These are phyloP conservation scores for Meteorus colon DNA, from an alignment of 2,888 invertebrate genomes.

Conservation along the genomic window DNA sequence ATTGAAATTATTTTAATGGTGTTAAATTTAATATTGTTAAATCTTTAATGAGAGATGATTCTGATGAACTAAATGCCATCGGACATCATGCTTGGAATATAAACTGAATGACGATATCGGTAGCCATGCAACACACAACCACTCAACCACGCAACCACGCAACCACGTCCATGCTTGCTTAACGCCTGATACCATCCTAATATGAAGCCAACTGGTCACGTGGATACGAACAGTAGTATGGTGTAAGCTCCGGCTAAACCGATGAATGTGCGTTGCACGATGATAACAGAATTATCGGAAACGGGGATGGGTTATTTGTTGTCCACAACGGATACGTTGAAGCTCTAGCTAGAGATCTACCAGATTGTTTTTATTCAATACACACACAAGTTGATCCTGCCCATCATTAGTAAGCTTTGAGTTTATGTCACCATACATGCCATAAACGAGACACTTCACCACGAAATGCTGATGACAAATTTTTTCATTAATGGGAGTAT, in stretches of 20 bases:
- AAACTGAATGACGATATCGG: slow-evolving; percentile 18
- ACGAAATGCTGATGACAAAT: too few species aligned
- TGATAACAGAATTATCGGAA: slow-evolving; percentile 65
- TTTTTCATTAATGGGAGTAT: too few species aligned
- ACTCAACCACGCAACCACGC: background rate
- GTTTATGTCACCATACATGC: background rate
- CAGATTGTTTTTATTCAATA: slow-evolving; percentile 54
- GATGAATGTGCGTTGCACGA: slow-evolving; percentile 53
- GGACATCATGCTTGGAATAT: background rate
- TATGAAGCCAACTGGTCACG: slow-evolving; percentile 39
- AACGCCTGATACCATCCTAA: slow-evolving; percentile 33
- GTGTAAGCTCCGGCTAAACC: slow-evolving; percentile 43
- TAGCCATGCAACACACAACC: background rate
- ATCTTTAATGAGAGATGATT: background rate
- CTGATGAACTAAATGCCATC: background rate
- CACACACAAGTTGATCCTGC: background rate
- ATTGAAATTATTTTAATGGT: background rate
- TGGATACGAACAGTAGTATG: slow-evolving; percentile 36
- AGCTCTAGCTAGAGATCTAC: background rate
- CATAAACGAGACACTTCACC: background rate
- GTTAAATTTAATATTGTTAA: background rate
- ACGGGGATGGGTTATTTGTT: slow-evolving; percentile 52
- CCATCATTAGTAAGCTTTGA: background rate
- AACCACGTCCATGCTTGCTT: slow-evolving; percentile 33
- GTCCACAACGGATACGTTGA: slow-evolving; percentile 48